Evolutionary conservation across 1,140 invertebrate genomes (phyloP), one percentile per base, ranked within the genome.

Genomic region (Euwallacea similis): DNA sequence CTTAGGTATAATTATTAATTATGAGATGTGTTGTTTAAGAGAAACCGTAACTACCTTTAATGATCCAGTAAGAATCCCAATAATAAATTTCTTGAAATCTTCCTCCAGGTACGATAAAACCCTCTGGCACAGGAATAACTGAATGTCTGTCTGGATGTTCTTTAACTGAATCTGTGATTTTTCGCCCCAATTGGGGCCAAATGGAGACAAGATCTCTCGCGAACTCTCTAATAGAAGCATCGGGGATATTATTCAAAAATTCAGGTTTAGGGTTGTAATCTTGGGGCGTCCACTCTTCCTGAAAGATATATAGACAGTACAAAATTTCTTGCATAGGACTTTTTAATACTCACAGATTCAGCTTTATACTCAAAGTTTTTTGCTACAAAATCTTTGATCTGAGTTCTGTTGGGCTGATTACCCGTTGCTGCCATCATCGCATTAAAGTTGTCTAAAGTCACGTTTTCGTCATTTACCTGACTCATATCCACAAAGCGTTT

Each of bases 401-500:
- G 78, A 0, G 82, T 78, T n/a, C 81, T 84, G 0, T 81, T 81
- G 0, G 88, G 90, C 42, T 85, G 79, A 6, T 85, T 76, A 7
- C 85, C 80, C 0, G 87, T 87, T 0, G 82, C 72, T n/a, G 85
- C 82, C 85, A 93, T 89, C 44, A 94, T 85, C 2, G 83, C 78
- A 0, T 85, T 76, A 71, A 93, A 92, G 53, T 86, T 82, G 2
- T 76, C 71, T 33, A 91, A 77, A 0, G 89, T 91, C 75, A 86
- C 84, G 74, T 87, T 85, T 71, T 87, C 84, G 0, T 85, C 74
- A 42, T 84, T 78, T 75, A 87, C 87, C 78, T 94, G 85, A 77
- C 90, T 91, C 86, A 94, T 89, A 79, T 96, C 94, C 13, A 96
- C 94, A 79, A 95, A 96, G 0, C 91, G 90, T 83, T 96, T 96